Evolutionary conservation across 2,113 vertebrate genomes (phyloP), one percentile per base, ranked within the genome.

Genomic region (Bubo scandiacus): DNA sequence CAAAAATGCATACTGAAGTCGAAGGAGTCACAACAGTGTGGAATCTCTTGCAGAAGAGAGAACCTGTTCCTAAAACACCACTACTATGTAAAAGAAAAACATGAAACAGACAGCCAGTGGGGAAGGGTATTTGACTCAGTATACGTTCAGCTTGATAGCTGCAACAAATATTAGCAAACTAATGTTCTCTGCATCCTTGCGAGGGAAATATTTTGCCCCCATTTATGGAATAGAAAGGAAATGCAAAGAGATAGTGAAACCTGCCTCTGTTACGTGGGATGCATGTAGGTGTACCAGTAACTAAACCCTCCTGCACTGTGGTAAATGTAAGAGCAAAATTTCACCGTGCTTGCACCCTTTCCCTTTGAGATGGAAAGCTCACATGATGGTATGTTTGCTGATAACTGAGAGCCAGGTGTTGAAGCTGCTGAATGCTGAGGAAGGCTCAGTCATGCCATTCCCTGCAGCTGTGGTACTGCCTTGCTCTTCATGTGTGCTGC

Each of bases 371-470:
- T 27, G n/a, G 54, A 49, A 29, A 58, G 40, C 29, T 61, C 23
- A 15, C 52, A 7, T 3, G 45, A 51, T 32, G 40, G 11, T 15
- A 32, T 1, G 3, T 20, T n/a, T 74, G 72, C 27, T 0, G 8
- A 4, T 19, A 54, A 15, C 43, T 0, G 14, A 52, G 26, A 15
- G 23, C 22, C 59, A 7, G 19, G 29, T 18, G 40, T 21, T 6
- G 57, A 58, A 34, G 70, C 52, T 47, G 52, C 21, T 26, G 25
- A 66, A 38, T 1, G 29, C 32, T 15, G 36, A 12, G 0, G 1
- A 25, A 51, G 47, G n/a, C 63, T 65, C 1, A 1, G 21, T 21
- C 30, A 10, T 2, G 17, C 43, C 0, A 1, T 34, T 62, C 74
- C 58, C 54, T 12, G 43, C 38, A 21, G 57, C 58, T 11, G 27